These are phyloP conservation scores for Diarsia brunnea DNA, from an alignment of 2,888 invertebrate genomes.

Conservation along the genomic window DNA sequence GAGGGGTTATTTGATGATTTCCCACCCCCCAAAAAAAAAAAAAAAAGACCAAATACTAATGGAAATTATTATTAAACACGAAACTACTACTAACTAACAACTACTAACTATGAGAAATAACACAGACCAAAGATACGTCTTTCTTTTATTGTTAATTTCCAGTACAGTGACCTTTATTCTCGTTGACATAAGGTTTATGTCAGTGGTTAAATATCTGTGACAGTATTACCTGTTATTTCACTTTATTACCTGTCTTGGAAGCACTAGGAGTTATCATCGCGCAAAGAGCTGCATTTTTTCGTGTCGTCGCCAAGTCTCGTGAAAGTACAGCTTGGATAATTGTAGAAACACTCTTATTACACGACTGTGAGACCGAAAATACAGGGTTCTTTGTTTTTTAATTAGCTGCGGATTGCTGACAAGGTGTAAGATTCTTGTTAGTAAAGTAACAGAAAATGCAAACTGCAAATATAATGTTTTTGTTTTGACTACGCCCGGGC, in stretches of 20 bases:
- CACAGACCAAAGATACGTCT: not conserved
- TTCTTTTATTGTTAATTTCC: not conserved
- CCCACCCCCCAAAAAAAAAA: too few relatives aligned
- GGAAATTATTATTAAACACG: too few relatives aligned
- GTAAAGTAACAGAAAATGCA: not conserved
- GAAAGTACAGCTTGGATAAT: not conserved
- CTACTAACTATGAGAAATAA: too few relatives aligned
- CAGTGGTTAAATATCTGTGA: not conserved
- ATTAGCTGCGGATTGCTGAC: slow-evolving; percentile 16
- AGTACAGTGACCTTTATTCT: not conserved
- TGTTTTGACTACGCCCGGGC: not conserved
- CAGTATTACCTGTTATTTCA: slow-evolving; percentile 8
- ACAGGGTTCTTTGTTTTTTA: not conserved
- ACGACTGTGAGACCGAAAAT: not conserved
- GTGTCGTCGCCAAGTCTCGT: slow-evolving; percentile 3
- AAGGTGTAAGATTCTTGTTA: not conserved
- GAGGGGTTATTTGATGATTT: too few relatives aligned
- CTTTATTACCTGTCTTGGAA: slow-evolving; percentile 9
- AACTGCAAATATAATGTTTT: not conserved
- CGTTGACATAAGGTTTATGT: not conserved
- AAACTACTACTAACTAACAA: too few relatives aligned
- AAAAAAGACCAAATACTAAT: too few relatives aligned
- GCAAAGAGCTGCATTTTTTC: too few relatives aligned
- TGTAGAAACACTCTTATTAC: not conserved
- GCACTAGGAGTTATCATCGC: slow-evolving; percentile 4